phyloP scores from a whole-genome alignment of 2,113 vertebrate genomes.

The Leucopsar rothschildi region DNA sequence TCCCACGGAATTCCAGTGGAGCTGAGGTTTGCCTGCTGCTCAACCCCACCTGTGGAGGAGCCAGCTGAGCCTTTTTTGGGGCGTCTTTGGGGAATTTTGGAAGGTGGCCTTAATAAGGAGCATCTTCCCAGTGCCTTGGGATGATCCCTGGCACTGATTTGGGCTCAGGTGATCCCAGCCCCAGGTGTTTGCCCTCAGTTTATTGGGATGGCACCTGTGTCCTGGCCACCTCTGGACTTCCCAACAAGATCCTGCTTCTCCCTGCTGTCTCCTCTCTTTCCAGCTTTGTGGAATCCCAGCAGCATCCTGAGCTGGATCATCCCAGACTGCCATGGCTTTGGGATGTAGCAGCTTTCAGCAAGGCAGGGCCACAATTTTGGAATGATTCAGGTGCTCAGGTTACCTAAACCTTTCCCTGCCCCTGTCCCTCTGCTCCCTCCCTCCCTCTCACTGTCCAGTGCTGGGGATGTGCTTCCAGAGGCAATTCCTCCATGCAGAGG shows the following conservation, averaged over 20 bases:
- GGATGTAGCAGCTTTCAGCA: not conserved
- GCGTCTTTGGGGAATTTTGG: not conserved
- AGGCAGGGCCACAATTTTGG: not conserved
- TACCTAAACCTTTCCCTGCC: not conserved
- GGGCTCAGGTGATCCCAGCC: not conserved
- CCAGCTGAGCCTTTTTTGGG: not conserved
- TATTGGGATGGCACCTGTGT: not conserved
- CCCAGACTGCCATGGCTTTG: not conserved
- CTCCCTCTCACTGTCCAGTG: not conserved
- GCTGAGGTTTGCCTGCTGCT: not conserved
- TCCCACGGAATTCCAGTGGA: fast-evolving
- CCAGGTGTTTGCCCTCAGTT: not conserved
- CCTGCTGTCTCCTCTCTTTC: not conserved
- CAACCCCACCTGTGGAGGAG: fast-evolving
- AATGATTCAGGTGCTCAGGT: not conserved
- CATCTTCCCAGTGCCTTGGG: not conserved
- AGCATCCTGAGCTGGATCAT: not conserved
- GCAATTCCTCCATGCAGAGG: fast-evolving
- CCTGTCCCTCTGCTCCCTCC: not conserved
- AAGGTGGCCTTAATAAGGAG: not conserved
- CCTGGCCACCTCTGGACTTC: not conserved
- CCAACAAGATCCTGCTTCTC: not conserved
- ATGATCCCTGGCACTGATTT: not conserved
- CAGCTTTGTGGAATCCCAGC: not conserved
- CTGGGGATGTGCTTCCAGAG: fast-evolving